Percentiles rank a stretch among this genome's conserved stretches.
Evolutionary conservation across 2,113 vertebrate species (phyloP).

Genomic region (Campylomormyrus tamandua): DNA sequence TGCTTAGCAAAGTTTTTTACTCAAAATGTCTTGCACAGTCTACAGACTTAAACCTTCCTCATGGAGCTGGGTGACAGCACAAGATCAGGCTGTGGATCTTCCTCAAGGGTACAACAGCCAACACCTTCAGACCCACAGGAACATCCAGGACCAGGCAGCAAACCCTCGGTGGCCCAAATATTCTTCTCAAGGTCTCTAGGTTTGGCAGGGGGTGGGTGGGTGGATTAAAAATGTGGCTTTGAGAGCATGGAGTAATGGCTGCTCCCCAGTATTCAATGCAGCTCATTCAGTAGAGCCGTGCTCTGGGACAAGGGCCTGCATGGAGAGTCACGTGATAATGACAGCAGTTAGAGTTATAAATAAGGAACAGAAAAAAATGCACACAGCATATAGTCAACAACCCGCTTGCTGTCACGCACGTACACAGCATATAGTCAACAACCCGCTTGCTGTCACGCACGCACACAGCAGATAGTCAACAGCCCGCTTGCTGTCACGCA

Average conservation of each 20-base stretch:
- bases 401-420: no score
- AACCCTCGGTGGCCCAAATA: neutral
- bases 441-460: accelerated
- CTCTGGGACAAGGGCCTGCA: neutral
- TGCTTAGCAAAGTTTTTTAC: neutral
- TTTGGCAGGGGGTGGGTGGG: neutral
- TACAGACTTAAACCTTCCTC: neutral
- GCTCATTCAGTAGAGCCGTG: neutral
- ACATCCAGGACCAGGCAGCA: neutral
- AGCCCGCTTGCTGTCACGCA: no score
- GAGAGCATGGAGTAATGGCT: neutral
- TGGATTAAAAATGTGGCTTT: neutral
- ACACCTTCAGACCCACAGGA: neutral
- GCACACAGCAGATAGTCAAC: no score
- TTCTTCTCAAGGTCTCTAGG: neutral
- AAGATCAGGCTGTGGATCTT: neutral
- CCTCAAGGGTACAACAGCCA: neutral
- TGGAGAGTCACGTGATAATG: neutral
- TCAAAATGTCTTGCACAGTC: neutral
- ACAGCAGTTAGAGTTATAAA: neutral
- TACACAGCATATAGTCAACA: no score
- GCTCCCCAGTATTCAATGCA: neutral
- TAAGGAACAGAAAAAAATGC: neutral
- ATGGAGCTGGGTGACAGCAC: neutral
- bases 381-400: neutral